These are phyloP conservation scores for Eumerus sabulonum DNA, from an alignment of 2,888 invertebrate genomes.

Conservation along the genomic window DNA sequence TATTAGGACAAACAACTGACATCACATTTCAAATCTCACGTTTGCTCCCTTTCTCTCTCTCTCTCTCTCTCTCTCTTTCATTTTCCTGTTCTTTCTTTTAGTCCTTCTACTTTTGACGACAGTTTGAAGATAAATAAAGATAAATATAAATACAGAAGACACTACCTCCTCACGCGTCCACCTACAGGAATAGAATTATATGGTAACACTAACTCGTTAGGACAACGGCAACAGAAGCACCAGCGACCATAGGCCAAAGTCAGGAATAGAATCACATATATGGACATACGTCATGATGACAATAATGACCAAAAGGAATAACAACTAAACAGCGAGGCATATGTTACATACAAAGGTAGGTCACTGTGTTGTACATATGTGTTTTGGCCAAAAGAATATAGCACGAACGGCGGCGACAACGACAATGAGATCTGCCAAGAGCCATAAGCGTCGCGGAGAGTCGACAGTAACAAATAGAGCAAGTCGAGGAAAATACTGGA, in stretches of 20 bases:
- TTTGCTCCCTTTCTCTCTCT: no score
- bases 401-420: conserved; percentile 56
- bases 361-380: conserved; percentile 42
- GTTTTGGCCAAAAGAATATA: conserved; percentile 30
- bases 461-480: not conserved
- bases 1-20: conserved; percentile 5
- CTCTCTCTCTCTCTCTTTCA: no score
- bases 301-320: conserved; percentile 40
- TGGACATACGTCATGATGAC: conserved; percentile 37
- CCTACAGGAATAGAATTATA: not conserved
- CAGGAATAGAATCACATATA: no score
- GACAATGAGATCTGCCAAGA: conserved; percentile 23
- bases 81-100: no score
- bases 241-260: no score
- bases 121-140: no score
- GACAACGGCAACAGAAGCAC: conserved; percentile 46
- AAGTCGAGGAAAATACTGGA: conserved; percentile 24
- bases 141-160: no score
- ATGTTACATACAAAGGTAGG: conserved; percentile 31
- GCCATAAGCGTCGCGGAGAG: conserved; percentile 23
- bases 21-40: not conserved
- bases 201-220: conserved; percentile 57
- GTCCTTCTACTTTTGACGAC: no score
- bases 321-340: conserved; percentile 33
- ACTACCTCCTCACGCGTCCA: no score